These are phyloP conservation scores for Rotaria magnacalcarata DNA, from an alignment of 2,888 invertebrate genomes.

Conservation along the genomic window DNA sequence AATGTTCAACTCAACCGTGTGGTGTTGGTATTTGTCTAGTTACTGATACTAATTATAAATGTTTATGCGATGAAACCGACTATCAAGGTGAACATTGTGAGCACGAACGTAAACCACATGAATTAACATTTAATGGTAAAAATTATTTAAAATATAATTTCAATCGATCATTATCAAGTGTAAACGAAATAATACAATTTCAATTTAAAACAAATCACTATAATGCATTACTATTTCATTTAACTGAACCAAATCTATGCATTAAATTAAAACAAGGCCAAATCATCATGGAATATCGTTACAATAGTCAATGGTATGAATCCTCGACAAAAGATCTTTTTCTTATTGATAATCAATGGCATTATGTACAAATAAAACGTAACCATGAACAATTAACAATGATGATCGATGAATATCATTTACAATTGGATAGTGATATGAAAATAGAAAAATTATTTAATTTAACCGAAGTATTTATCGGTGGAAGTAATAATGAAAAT, in stretches of 20 bases:
- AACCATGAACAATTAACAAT: background rate
- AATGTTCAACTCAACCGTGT: slow-evolving; percentile 63
- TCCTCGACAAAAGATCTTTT: slow-evolving; percentile 17
- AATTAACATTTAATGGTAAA: slow-evolving; percentile 34
- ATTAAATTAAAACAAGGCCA: slow-evolving; percentile 13
- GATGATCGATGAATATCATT: slow-evolving; percentile 31
- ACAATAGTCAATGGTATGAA: background rate
- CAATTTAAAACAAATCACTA: slow-evolving; percentile 26
- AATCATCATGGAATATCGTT: slow-evolving; percentile 12
- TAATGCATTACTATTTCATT: background rate
- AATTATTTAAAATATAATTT: background rate
- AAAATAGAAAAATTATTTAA: background rate
- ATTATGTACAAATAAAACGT: background rate
- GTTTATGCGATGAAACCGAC: slow-evolving; percentile 86
- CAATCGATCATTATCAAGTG: background rate
- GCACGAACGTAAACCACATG: slow-evolving; percentile 59
- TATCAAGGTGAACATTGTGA: slow-evolving; percentile 90
- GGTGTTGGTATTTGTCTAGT: slow-evolving; percentile 79
- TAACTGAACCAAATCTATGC: background rate
- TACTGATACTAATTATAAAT: slow-evolving; percentile 66
- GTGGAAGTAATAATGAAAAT: background rate
- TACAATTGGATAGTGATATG: background rate
- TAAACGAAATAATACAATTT: slow-evolving; percentile 3
- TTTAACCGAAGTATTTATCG: background rate
- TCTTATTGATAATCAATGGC: slow-evolving; percentile 34